Conservation (phyloP, 2,113 vertebrate genomes). For the Rattus norvegicus region GRCr8 NC_086020.1:106778001-106778500, state of each 20-base stretch:
- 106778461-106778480: not conserved
- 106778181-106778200: not conserved
- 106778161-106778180: not conserved
- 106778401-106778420: constrained; percentile 11
- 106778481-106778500: not conserved
- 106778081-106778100: not conserved
- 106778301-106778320: not conserved
- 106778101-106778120: constrained; percentile 37
- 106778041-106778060: constrained; percentile 37
- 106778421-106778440: not conserved
- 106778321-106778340: not conserved
- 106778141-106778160: not conserved
- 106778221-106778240: not conserved
- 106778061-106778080: not conserved
- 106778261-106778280: not conserved
- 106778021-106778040: constrained; percentile 1
- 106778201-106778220: not conserved
- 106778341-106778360: not conserved
- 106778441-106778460: not conserved
- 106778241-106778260: not conserved
- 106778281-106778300: not conserved
- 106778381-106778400: constrained; percentile 43
- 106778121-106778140: not conserved
- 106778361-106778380: not conserved
- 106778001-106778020: constrained; percentile 3